phyloP scores from a whole-genome alignment of 2,888 invertebrate genomes.

The Melinaea marsaeus region DNA sequence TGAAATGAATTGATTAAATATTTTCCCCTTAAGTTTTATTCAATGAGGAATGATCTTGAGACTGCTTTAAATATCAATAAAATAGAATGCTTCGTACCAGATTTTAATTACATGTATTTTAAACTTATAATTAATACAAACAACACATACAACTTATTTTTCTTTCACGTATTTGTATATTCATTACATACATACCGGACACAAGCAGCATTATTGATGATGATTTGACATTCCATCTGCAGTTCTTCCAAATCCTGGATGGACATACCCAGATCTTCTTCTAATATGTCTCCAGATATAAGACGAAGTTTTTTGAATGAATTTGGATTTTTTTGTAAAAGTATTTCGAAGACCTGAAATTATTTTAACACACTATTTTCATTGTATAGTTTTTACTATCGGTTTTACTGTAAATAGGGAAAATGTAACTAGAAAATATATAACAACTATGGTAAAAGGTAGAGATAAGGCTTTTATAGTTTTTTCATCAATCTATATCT shows the following conservation, averaged over 20 bases:
- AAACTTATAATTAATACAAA: too few relatives aligned
- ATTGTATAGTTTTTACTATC: background rate
- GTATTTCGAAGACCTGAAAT: constrained; percentile 19
- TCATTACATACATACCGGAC: constrained; percentile 37
- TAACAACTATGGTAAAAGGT: too few relatives aligned
- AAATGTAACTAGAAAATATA: too few relatives aligned
- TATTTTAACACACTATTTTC: background rate
- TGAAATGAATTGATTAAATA: too few relatives aligned
- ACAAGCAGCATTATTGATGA: constrained; percentile 72
- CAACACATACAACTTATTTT: too few relatives aligned
- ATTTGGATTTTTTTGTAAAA: constrained; percentile 11
- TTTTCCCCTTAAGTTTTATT: background rate
- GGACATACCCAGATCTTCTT: constrained; percentile 18
- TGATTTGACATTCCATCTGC: constrained; percentile 56
- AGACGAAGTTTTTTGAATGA: constrained; percentile 12
- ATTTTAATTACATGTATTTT: too few relatives aligned
- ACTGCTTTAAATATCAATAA: too few relatives aligned
- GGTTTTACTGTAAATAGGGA: too few relatives aligned
- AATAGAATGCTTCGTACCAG: too few relatives aligned
- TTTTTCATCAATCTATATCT: too few relatives aligned
- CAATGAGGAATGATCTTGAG: too few relatives aligned
- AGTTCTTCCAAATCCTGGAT: constrained; percentile 10
- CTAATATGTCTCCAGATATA: constrained; percentile 15
- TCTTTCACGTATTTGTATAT: too few relatives aligned
- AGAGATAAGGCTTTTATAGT: background rate